Evolutionary conservation across 2,113 vertebrate genomes (phyloP), one percentile per base, ranked within the genome.

Genomic region (Chitala chitala): DNA sequence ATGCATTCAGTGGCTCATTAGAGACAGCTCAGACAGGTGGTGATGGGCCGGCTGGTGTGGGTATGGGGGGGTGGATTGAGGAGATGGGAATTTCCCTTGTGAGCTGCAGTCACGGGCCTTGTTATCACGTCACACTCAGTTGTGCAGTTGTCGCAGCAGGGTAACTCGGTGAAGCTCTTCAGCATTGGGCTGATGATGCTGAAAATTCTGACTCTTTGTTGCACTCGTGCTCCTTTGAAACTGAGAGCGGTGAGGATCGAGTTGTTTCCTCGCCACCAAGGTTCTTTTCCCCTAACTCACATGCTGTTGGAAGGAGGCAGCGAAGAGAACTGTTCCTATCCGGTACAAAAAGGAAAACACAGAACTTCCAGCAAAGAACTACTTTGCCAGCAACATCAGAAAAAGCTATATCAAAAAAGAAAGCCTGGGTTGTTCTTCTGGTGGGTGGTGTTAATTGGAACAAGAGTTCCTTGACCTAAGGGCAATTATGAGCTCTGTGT

Each of bases 1-100:
- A 71, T 72, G 71, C 53, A 59, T 76, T 75, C 78, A 74, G 78
- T 69, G 66, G 71, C 81, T 83, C 72, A 79, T 83, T 83, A 81
- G 38, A n/a, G n/a, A n/a, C n/a, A n/a, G n/a, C n/a, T n/a, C n/a
- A n/a, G n/a, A n/a, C n/a, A n/a, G n/a, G n/a, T n/a, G n/a, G n/a
- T n/a, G n/a, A n/a, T n/a, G n/a, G n/a, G n/a, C n/a, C n/a, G n/a
- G n/a, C n/a, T n/a, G n/a, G n/a, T n/a, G n/a, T n/a, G n/a, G n/a
- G n/a, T n/a, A n/a, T n/a, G n/a, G n/a, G n/a, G n/a, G n/a, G n/a
- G n/a, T n/a, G n/a, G n/a, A n/a, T n/a, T n/a, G n/a, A 15, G 55
- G 59, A 69, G 53, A 73, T 73, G 61, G 36, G 22, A 24, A 7
- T 68, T 74, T 59, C 74, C 75, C 15, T n/a, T n/a, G n/a, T 22